A percentile compares a stretch with the other conserved stretches of the same genome.
Conservation (phyloP, 1,140 invertebrate genomes). For the Aphelinus atriplicis region DNA sequence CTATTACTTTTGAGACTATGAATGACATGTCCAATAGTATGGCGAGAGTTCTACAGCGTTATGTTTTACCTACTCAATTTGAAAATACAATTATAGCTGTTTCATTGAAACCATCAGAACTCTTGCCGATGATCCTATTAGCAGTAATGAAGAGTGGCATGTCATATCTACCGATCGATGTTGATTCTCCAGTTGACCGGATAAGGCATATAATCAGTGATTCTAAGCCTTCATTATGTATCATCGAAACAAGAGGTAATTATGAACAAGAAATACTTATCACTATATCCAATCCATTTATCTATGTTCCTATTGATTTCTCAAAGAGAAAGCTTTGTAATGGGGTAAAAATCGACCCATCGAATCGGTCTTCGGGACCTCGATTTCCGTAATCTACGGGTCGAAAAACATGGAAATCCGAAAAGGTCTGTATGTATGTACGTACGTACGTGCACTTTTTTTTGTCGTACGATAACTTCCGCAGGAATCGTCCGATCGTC, state of each 20-base stretch:
- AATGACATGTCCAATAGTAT: constrained; percentile 18
- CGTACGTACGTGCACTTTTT: too few species aligned
- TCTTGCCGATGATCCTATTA: constrained; percentile 75
- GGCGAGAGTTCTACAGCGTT: constrained; percentile 11
- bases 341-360: too few species aligned
- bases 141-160: constrained; percentile 84
- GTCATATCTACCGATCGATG: constrained; percentile 84
- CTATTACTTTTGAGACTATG: constrained; percentile 3
- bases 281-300: too few species aligned
- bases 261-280: too few species aligned
- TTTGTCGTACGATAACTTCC: too few species aligned
- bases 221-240: constrained; percentile 75
- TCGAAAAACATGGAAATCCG: too few species aligned
- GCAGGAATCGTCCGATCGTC: too few species aligned
- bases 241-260: constrained; percentile 69
- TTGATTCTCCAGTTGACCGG: constrained; percentile 77
- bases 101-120: constrained; percentile 78
- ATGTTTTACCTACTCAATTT: constrained; percentile 58
- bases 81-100: constrained; percentile 80
- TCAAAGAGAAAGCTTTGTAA: too few species aligned
- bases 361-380: too few species aligned
- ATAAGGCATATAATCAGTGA: constrained; percentile 82
- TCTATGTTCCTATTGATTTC: too few species aligned
- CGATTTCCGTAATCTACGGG: too few species aligned
- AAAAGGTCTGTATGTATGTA: too few species aligned